These are phyloP conservation scores for Parnassius smintheus DNA, from an alignment of 2,888 invertebrate genomes.

Conservation along the genomic window DNA sequence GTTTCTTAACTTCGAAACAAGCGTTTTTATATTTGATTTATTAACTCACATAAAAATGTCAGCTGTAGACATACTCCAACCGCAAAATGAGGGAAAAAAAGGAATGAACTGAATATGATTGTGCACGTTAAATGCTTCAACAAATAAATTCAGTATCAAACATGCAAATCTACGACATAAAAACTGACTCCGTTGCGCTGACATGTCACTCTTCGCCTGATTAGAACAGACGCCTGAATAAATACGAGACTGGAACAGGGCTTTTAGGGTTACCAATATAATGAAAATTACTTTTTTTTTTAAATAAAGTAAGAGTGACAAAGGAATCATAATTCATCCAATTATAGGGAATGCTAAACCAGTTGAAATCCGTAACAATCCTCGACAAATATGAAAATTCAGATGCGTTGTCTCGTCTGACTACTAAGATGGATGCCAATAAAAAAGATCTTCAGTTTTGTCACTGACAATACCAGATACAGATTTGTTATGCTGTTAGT, in stretches of 20 bases:
- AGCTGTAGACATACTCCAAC: slow-evolving; percentile 10
- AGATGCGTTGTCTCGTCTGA: no score
- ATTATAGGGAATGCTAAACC: no score
- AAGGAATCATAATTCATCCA: no score
- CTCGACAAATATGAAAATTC: no score
- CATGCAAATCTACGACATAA: slow-evolving; percentile 24
- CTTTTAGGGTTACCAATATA: slow-evolving; percentile 13
- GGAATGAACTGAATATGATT: slow-evolving; percentile 13
- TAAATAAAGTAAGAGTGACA: no score
- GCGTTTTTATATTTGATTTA: slow-evolving; percentile 14
- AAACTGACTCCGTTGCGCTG: slow-evolving; percentile 19
- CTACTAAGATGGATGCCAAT: no score
- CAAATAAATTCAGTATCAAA: slow-evolving; percentile 21
- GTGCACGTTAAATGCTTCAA: slow-evolving; percentile 9
- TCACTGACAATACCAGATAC: no score
- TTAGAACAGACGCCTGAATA: slow-evolving; percentile 26
- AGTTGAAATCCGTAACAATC: no score
- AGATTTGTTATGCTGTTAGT: no score
- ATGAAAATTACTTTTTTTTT: no score
- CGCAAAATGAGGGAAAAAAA: slow-evolving; percentile 6
- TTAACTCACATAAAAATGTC: slow-evolving; percentile 16
- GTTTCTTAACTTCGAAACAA: slow-evolving; percentile 2
- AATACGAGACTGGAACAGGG: slow-evolving; percentile 12
- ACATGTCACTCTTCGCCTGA: slow-evolving; percentile 21
- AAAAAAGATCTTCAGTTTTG: no score